Conservation (phyloP, 2,888 invertebrate genomes). For the Xestia sexstrigata region DNA sequence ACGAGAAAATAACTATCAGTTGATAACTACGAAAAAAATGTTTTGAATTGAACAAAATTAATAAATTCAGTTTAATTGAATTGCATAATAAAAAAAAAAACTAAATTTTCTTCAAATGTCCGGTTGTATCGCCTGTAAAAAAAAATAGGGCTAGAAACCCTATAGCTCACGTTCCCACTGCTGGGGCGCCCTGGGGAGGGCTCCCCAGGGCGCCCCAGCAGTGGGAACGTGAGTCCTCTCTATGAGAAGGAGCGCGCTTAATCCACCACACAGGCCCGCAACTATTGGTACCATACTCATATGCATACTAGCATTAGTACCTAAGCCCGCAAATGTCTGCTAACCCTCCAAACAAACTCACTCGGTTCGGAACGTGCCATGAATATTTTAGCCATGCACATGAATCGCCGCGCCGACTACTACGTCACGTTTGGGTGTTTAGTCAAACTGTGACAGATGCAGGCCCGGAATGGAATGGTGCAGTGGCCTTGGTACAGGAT, state of each 20-base stretch:
- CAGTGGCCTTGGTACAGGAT: conserved; percentile 27
- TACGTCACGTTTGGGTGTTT: conserved; percentile 49
- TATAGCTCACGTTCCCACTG: neutral
- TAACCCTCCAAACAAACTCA: conserved; percentile 14
- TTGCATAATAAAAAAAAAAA: no score
- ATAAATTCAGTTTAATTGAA: no score
- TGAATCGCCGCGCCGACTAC: conserved; percentile 11
- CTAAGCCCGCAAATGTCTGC: neutral
- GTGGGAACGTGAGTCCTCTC: no score
- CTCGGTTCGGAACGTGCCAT: conserved; percentile 38
- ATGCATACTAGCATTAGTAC: neutral
- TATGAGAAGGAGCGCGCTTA: neutral
- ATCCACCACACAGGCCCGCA: neutral
- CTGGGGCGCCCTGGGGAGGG: no score
- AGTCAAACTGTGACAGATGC: conserved; percentile 53
- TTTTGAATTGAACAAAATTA: no score
- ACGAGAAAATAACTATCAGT: no score
- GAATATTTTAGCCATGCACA: conserved; percentile 45
- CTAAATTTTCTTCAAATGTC: no score
- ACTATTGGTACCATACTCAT: neutral
- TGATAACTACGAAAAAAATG: no score
- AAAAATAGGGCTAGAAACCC: no score
- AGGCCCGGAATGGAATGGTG: conserved; percentile 42
- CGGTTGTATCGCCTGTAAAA: no score
- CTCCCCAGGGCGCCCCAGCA: no score